These are phyloP conservation scores for Trachelus iudaicus DNA, from an alignment of 2,888 invertebrate species.

Conservation along the genomic window DNA sequence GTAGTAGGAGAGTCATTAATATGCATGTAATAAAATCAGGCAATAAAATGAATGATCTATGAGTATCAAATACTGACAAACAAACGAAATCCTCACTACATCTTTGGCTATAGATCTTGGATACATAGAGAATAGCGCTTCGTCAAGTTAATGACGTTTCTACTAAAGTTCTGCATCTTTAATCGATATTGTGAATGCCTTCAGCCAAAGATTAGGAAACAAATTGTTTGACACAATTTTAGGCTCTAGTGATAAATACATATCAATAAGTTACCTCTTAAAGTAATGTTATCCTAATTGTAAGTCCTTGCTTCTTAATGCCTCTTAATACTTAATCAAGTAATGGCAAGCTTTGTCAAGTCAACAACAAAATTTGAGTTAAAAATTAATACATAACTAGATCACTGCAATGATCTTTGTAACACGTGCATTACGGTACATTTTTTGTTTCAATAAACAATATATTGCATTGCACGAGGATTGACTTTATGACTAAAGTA, in stretches of 20 bases:
- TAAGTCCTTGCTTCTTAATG: neutral
- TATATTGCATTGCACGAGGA: neutral
- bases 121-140: neutral
- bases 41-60: neutral
- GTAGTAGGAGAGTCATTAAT: constrained; percentile 28
- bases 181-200: neutral
- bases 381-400: neutral
- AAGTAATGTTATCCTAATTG: neutral
- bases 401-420: neutral
- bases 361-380: neutral
- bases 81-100: neutral
- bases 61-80: neutral
- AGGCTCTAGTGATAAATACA: neutral
- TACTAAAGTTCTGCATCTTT: neutral
- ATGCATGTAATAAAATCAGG: neutral
- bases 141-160: neutral
- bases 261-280: neutral
- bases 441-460: neutral
- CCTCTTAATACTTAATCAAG: neutral
- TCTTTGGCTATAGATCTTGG: neutral
- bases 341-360: neutral
- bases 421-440: neutral
- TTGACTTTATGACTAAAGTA: neutral
- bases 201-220: neutral
- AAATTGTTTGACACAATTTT: neutral